phyloP scores from a whole-genome alignment of 2,113 vertebrate genomes.

The Scomber colias region DNA sequence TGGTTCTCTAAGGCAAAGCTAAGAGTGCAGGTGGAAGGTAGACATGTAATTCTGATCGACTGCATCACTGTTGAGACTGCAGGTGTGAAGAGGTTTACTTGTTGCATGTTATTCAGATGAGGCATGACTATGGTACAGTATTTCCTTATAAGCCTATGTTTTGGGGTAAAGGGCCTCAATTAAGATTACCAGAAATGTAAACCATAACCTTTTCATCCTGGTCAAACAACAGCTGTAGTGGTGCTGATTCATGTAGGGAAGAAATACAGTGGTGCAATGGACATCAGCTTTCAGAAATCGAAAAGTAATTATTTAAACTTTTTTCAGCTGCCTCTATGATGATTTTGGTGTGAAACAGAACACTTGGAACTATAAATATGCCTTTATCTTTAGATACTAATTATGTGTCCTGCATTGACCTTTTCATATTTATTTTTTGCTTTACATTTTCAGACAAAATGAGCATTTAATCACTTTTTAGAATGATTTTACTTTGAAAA shows the following conservation, averaged over 20 bases:
- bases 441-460: background rate
- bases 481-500: background rate
- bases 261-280: background rate
- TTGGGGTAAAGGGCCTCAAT: background rate
- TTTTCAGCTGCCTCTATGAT: background rate
- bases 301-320: constrained; percentile 23
- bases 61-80: constrained; percentile 12
- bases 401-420: background rate
- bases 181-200: background rate
- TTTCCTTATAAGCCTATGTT: background rate
- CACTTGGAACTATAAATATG: background rate
- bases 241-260: background rate
- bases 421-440: background rate
- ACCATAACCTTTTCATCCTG: background rate
- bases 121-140: background rate
- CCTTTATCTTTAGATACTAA: background rate
- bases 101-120: constrained; percentile 6
- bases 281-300: background rate
- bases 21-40: constrained; percentile 20
- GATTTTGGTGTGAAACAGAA: background rate
- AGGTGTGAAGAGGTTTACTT: constrained; percentile 28
- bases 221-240: no score
- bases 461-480: background rate
- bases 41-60: constrained; percentile 15
- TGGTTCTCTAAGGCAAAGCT: constrained; percentile 16